A percentile compares a stretch with the other conserved stretches of the same genome.
Evolutionary conservation across 2,797 vertebrate species (phyloP).

Genomic region (Orientallactaga sibirica): DNA sequence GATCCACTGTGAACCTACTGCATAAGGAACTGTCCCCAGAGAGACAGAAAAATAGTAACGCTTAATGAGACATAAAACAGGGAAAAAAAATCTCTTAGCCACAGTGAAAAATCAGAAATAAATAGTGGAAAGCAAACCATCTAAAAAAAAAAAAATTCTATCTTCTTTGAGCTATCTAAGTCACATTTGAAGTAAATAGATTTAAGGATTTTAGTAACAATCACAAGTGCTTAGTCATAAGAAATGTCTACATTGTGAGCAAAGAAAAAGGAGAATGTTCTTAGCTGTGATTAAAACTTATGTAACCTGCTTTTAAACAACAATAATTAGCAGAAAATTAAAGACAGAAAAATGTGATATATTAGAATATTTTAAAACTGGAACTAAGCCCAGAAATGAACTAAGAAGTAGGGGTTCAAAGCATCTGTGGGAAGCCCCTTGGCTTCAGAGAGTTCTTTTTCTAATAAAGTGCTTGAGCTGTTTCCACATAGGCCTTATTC

Average conservation of each 20-base stretch:
- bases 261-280: background rate
- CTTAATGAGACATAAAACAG: too few relatives aligned
- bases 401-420: background rate
- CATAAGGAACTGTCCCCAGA: too few relatives aligned
- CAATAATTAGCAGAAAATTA: constrained; percentile 56
- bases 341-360: constrained; percentile 40
- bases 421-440: constrained; percentile 7
- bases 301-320: constrained; percentile 45
- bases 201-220: constrained; percentile 52
- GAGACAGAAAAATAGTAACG: too few relatives aligned
- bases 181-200: constrained; percentile 54
- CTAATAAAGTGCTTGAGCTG: constrained; percentile 27
- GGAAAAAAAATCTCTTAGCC: too few relatives aligned
- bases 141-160: too few relatives aligned
- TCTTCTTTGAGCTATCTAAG: constrained; percentile 57
- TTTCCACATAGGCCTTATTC: constrained; percentile 46
- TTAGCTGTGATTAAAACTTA: constrained; percentile 60
- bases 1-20: too few relatives aligned
- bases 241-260: constrained; percentile 43
- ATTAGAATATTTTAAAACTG: constrained; percentile 13
- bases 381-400: constrained; percentile 25
- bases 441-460: constrained; percentile 49
- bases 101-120: too few relatives aligned
- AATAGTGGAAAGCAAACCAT: too few relatives aligned
- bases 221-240: constrained; percentile 44